A percentile compares a stretch with the other conserved stretches of the same genome.
Evolutionary conservation across 2,888 invertebrate species (phyloP).

Genomic region (Tachina fera): DNA sequence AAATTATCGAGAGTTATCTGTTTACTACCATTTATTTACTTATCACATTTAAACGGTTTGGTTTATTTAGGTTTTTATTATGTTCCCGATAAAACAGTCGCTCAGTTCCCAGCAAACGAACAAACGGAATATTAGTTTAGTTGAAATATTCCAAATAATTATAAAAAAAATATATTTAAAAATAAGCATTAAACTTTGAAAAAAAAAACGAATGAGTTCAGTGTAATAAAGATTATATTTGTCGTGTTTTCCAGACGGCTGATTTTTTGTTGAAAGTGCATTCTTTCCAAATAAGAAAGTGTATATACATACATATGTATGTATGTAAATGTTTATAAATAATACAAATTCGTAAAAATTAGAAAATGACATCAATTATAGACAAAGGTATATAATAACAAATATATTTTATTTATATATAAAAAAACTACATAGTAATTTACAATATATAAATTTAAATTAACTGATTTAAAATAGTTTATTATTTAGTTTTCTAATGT

Average conservation of each 20-base stretch:
- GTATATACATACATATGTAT: too few species aligned
- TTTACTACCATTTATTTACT: neutral
- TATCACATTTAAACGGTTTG: conserved; percentile 26
- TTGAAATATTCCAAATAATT: neutral
- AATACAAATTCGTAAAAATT: neutral
- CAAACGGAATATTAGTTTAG: neutral
- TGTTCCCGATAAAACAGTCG: conserved; percentile 27
- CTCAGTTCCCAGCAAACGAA: neutral
- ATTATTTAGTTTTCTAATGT: too few species aligned
- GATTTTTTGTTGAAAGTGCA: neutral
- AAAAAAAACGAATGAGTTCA: neutral
- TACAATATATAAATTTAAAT: too few species aligned
- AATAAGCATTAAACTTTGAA: neutral
- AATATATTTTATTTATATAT: too few species aligned
- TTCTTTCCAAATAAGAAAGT: neutral
- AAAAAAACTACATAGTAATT: too few species aligned
- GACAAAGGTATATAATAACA: conserved; percentile 33
- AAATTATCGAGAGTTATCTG: too few species aligned
- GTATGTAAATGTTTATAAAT: too few species aligned
- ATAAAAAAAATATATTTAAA: neutral
- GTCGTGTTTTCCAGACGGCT: conserved; percentile 22
- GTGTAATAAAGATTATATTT: conserved; percentile 9
- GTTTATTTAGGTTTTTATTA: conserved; percentile 12
- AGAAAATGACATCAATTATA: conserved; percentile 14
- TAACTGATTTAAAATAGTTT: too few species aligned